Conservation (phyloP, 2,888 invertebrate genomes). For the Athalia rosae region DNA sequence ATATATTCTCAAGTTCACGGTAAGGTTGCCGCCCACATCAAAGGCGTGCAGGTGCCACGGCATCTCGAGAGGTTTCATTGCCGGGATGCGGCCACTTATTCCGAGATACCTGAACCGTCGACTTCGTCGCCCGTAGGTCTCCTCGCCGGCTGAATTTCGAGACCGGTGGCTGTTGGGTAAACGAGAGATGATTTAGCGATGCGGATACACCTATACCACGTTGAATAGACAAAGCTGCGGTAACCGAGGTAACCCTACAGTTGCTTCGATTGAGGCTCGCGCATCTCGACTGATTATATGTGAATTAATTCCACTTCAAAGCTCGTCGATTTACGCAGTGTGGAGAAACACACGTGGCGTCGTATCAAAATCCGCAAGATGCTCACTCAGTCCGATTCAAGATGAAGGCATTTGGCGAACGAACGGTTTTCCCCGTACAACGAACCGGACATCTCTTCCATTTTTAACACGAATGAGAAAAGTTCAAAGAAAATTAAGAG, state of each 20-base stretch:
- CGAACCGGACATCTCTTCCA: not conserved
- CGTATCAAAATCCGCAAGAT: too few relatives aligned
- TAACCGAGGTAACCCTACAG: constrained; percentile 8
- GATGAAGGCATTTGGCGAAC: not conserved
- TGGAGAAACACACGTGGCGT: too few relatives aligned
- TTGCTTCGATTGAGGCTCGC: not conserved
- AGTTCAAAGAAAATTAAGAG: not conserved
- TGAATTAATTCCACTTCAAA: not conserved
- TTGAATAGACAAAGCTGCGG: constrained; percentile 22
- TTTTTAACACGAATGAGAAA: constrained; percentile 1
- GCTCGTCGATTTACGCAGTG: not conserved
- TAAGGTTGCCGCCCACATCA: not conserved
- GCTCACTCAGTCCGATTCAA: too few relatives aligned
- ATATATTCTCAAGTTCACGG: constrained; percentile 13
- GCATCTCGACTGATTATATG: not conserved
- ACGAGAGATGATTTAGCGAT: constrained; percentile 3
- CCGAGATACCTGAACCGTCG: not conserved
- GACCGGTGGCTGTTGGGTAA: not conserved
- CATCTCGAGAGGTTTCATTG: too few relatives aligned
- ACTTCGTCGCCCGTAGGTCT: not conserved
- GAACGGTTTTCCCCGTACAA: not conserved
- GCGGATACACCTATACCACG: constrained; percentile 6
- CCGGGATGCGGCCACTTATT: not conserved
- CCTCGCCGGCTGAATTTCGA: not conserved
- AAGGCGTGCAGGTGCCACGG: too few relatives aligned